Conservation (phyloP, 2,797 vertebrate species). For the Epinephelus coioides region DNA sequence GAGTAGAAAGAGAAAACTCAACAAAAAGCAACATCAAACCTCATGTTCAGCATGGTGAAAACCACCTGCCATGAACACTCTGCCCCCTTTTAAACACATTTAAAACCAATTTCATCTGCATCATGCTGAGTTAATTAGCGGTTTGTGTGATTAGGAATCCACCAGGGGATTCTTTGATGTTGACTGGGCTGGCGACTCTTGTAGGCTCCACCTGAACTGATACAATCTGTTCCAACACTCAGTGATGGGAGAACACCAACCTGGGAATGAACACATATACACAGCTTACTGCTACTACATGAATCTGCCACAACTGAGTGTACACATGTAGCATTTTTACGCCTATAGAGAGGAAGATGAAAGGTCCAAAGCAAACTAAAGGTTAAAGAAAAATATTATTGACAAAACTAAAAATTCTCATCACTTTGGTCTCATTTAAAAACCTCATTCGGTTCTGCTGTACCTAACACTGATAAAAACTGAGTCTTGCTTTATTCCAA, state of each 20-base stretch:
- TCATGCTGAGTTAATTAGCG: conserved; percentile 32
- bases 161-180: conserved; percentile 35
- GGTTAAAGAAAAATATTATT: too few species aligned
- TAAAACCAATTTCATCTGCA: conserved; percentile 34
- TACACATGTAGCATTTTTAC: not conserved
- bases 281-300: not conserved
- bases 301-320: not conserved
- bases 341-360: not conserved
- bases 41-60: conserved; percentile 21
- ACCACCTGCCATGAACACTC: conserved; percentile 30
- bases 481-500: not conserved
- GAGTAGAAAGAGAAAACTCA: not conserved
- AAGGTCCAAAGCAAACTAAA: not conserved
- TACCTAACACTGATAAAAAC: not conserved
- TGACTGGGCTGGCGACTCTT: conserved; percentile 40
- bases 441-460: not conserved
- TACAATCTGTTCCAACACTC: conserved; percentile 27
- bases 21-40: not conserved
- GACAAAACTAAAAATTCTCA: not conserved
- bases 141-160: conserved; percentile 52
- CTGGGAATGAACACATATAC: not conserved
- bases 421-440: not conserved
- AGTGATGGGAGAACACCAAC: conserved; percentile 3
- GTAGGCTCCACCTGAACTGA: conserved; percentile 35
- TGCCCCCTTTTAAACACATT: conserved; percentile 3